Base-by-base conservation (phyloP, 2,888 invertebrate genomes). In the Emmelina monodactyla region DNA sequence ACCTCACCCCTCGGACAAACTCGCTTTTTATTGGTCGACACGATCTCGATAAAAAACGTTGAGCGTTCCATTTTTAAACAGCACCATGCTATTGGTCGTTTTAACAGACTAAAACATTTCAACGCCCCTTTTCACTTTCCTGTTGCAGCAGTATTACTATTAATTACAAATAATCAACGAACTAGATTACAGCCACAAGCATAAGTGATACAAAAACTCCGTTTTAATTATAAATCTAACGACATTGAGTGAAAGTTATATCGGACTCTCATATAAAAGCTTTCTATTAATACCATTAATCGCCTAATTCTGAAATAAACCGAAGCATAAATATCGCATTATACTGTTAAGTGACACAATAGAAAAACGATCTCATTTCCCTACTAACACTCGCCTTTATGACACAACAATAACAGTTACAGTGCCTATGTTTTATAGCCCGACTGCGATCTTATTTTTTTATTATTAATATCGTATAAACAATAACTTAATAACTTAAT, bases 401-500 rank as follows among this genome's bases (percentile, higher is more conserved):
- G 60, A 53, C 54, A 53, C 55, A 52, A 58, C 63, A 63, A 66
- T 65, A 62, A 55, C 54, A 48, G 52, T 58, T 60, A 57, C 54
- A 55, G 51, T 53, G 53, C 43, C 57, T 53, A 53, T 58, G 49
- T 54, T 56, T 58, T 62, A 63, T 65, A 50, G 43, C 50, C 45
- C 54, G 58, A 46, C 53, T 48, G 57, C 53, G 57, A 50, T 51
- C 52, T 66, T 66, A 63, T 67, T 75, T 76, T 70, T 76, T 73
- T 75, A 70, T 70, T 72, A 75, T 75, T 68, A 70, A 76, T 72
- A 71, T 64, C 55, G 61, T 65, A 71, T 78, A 76, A 78, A 78
- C 75, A 79, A 78, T 76, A 75, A 76, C 72, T 72, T 73, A 71
- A 76, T 76, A 76, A 72, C 61, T 66, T 56, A 58, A 65, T 64